Conservation (phyloP, 2,797 vertebrate genomes). For the Micropoecilia bifurca region DNA sequence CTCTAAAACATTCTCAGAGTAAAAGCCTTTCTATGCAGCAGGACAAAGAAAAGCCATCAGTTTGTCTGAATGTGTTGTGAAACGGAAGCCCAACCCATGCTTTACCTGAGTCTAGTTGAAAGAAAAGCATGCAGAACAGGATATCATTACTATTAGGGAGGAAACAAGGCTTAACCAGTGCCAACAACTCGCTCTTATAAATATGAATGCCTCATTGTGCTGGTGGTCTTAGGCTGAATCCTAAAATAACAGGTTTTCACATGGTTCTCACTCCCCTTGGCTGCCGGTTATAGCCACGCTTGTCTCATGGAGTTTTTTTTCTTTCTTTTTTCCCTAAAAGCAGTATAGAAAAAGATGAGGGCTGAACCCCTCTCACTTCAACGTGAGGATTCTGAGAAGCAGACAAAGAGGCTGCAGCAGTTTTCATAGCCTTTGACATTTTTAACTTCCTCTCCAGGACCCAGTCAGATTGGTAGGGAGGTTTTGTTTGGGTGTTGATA, state of each 20-base stretch:
- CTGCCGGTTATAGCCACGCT: constrained; percentile 49
- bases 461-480: constrained; percentile 67
- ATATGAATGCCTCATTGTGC: constrained; percentile 81
- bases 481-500: constrained; percentile 74
- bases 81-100: constrained; percentile 84
- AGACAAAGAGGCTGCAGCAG: constrained; percentile 65
- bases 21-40: constrained; percentile 78
- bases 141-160: constrained; percentile 82
- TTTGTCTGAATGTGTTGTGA: constrained; percentile 79
- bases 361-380: constrained; percentile 50
- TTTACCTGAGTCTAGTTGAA: constrained; percentile 80
- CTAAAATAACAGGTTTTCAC: constrained; percentile 77
- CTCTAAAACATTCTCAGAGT: constrained; percentile 66
- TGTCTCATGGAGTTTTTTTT: constrained; percentile 71
- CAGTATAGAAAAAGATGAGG: constrained; percentile 47
- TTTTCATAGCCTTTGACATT: constrained; percentile 78
- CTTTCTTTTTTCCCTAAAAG: constrained; percentile 45
- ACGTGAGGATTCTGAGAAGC: constrained; percentile 70
- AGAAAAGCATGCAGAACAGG: constrained; percentile 75
- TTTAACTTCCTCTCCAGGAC: constrained; percentile 73
- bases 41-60: constrained; percentile 82
- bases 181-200: constrained; percentile 80
- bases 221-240: constrained; percentile 76
- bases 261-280: constrained; percentile 65
- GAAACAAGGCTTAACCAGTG: constrained; percentile 80